Evolutionary conservation across 2,113 vertebrate species (phyloP).

Genomic region (Hylia prasina): DNA sequence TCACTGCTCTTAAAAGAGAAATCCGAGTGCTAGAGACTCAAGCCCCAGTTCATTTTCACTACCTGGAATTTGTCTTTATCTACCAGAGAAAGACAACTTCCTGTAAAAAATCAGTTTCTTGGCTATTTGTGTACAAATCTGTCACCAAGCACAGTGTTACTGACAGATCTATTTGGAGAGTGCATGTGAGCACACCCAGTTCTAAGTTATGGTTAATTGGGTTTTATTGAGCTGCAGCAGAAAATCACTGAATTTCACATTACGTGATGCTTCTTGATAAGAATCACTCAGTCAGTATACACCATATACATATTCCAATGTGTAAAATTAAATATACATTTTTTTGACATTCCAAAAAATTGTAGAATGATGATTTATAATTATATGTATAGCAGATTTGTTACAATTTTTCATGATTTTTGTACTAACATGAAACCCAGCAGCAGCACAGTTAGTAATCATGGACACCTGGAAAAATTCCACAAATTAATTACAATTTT

Average conservation of each 20-base stretch:
- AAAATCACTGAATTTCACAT: background rate
- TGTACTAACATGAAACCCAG: background rate
- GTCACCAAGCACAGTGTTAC: conserved; percentile 6
- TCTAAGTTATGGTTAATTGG: conserved; percentile 9
- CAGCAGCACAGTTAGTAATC: background rate
- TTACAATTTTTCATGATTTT: background rate
- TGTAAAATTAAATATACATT: background rate
- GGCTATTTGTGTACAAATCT: conserved; percentile 2
- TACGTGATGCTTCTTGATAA: background rate
- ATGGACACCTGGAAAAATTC: background rate
- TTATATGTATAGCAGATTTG: background rate
- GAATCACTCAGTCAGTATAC: background rate
- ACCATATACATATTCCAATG: background rate
- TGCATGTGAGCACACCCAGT: conserved; percentile 2
- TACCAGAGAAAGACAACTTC: conserved; percentile 38
- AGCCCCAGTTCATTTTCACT: conserved; percentile 51
- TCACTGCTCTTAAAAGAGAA: conserved; percentile 38
- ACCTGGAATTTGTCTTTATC: conserved; percentile 52
- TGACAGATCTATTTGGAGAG: conserved; percentile 29
- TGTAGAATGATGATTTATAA: background rate
- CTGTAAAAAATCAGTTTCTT: conserved; percentile 46
- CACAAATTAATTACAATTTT: background rate
- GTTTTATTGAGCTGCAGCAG: conserved; percentile 22
- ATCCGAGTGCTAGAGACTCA: background rate
- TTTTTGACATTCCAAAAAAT: background rate